Evolutionary conservation across 2,113 vertebrate species (phyloP), one percentile per base, ranked within the genome.

Genomic region (Lathamus discolor): DNA sequence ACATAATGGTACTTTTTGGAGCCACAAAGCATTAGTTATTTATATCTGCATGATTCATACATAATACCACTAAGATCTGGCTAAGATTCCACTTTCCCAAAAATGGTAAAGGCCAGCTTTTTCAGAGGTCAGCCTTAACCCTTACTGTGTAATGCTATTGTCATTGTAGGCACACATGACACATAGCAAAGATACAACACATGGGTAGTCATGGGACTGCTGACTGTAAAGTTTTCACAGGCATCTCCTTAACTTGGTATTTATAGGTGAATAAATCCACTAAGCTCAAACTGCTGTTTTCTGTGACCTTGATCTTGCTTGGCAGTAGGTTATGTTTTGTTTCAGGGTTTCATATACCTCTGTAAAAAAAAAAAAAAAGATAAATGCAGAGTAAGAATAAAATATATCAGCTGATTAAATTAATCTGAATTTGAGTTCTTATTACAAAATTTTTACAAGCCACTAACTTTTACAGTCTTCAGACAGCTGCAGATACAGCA

Each of bases 401-500:
- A 88, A 88, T 11, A 55, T 70, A 89, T 27, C 10, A 63, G 35
- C 16, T 93, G n/a, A 67, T 77, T 20, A 83, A 86, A 86, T 86
- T 88, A 3, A 80, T 70, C 63, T 74, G 79, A 77, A 86, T 94
- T 85, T 96, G 78, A 86, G 72, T 27, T 70, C 57, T 82, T 92
- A 83, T 81, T 80, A 67, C 16, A 92, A 46, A 95, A 90, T 7
- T 83, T 95, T 85, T 89, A 94, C 78, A 94, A 95, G 75, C 31
- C 90, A 86, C 85, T 93, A 90, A 95, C 46, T 94, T 95, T 83
- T 92, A 92, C 35, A 51, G 54, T 67, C 84, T 77, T 78, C 75
- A 74, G 68, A 87, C 19, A 94, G 57, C 82, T 94, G 55, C 82
- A 68, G 59, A 86, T 80, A 69, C 37, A 83, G 74, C 59, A 83